Evolutionary conservation across 2,888 invertebrate species (phyloP).

Genomic region (Neria commutata): DNA sequence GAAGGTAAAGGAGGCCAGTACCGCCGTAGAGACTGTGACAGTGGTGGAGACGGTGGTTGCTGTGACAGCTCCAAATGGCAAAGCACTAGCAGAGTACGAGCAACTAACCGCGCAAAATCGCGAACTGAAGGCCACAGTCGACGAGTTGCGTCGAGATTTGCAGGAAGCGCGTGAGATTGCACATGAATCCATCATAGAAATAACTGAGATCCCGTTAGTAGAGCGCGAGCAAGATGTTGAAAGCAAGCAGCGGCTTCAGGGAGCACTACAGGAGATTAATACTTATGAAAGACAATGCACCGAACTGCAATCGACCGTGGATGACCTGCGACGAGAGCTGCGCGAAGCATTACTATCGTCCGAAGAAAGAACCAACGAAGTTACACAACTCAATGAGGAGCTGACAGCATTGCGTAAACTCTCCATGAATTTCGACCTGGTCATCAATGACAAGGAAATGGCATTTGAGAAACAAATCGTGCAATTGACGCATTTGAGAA

Average conservation of each 20-base stretch:
- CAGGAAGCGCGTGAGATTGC: constrained; percentile 39
- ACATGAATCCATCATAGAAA: constrained; percentile 20
- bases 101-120: constrained; percentile 54
- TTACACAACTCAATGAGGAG: constrained; percentile 62
- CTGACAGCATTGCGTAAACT: constrained; percentile 39
- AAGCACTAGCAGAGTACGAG: constrained; percentile 55
- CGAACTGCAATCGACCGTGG: constrained; percentile 62
- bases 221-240: not conserved
- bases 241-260: constrained; percentile 8
- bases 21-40: constrained; percentile 50
- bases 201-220: constrained; percentile 28
- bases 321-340: constrained; percentile 63
- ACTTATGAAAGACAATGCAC: constrained; percentile 38
- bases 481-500: constrained; percentile 45
- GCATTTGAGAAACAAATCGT: constrained; percentile 52
- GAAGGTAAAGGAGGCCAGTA: constrained; percentile 54
- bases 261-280: constrained; percentile 20
- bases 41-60: constrained; percentile 54
- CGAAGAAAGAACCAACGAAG: constrained; percentile 64
- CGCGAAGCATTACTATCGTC: constrained; percentile 62
- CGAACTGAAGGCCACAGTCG: constrained; percentile 45
- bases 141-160: constrained; percentile 40
- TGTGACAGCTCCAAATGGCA: constrained; percentile 55
- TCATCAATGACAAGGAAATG: constrained; percentile 49
- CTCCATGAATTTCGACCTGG: constrained; percentile 45